Conservation (phyloP, 2,113 vertebrate genomes). For the Neofelis nebulosa region DNA sequence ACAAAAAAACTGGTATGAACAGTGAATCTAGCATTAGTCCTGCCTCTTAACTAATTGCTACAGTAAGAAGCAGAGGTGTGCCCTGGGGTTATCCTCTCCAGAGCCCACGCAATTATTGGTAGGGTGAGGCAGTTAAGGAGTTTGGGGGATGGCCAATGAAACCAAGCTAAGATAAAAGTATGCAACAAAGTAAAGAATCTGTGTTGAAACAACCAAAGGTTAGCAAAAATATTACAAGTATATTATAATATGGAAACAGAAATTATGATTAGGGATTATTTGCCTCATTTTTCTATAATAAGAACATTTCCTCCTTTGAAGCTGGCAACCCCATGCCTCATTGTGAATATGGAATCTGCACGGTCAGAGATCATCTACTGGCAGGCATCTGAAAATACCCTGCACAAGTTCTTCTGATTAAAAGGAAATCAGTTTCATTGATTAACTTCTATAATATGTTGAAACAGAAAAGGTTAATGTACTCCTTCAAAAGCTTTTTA, state of each 20-base stretch:
- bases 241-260: neutral
- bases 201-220: neutral
- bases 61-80: neutral
- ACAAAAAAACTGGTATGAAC: neutral
- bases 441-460: constrained; percentile 23
- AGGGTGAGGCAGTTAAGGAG: neutral
- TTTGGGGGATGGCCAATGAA: neutral
- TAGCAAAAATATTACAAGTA: neutral
- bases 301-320: constrained; percentile 2
- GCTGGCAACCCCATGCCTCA: neutral
- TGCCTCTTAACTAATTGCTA: neutral
- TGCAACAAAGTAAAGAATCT: neutral
- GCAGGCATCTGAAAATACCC: neutral
- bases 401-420: neutral
- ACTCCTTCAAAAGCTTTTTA: constrained; percentile 47
- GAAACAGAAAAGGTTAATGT: constrained; percentile 41
- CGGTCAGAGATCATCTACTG: neutral
- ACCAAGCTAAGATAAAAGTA: neutral
- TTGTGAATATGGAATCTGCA: neutral
- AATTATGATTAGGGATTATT: neutral
- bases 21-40: neutral
- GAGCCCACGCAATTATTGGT: neutral
- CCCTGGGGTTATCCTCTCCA: neutral
- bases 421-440: constrained; percentile 50
- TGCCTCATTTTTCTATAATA: neutral